Percentiles rank a stretch among this genome's conserved stretches.
phyloP scores from a whole-genome alignment of 2,113 vertebrate species.

The Crotalus tigris region DNA sequence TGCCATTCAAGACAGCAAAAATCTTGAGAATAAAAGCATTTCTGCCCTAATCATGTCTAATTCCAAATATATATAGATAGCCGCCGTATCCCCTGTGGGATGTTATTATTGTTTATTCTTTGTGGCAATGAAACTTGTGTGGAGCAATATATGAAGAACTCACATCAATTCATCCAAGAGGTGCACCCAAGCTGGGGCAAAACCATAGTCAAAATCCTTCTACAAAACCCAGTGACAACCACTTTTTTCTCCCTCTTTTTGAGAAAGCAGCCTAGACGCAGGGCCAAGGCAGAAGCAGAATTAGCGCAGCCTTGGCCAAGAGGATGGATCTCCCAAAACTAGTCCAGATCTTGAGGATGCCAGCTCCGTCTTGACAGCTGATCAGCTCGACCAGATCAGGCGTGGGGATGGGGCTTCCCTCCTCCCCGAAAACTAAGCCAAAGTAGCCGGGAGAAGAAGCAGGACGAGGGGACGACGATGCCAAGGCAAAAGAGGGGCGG shows the following conservation, averaged over 20 bases:
- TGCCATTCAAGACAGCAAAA: neutral
- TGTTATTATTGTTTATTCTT: neutral
- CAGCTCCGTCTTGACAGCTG: neutral
- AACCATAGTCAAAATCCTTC: neutral
- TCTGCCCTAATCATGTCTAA: neutral
- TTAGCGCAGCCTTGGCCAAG: neutral
- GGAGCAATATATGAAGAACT: neutral
- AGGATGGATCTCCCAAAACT: neutral
- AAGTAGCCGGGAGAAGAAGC: neutral
- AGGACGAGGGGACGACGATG: no score
- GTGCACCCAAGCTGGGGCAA: neutral
- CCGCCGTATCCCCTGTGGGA: neutral
- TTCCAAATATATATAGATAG: no score
- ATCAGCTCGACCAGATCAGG: neutral
- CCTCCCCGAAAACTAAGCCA: neutral
- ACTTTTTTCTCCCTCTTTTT: neutral
- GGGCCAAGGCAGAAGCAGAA: neutral
- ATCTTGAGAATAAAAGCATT: neutral
- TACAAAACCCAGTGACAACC: neutral
- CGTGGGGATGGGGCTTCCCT: neutral
- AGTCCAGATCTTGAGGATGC: neutral
- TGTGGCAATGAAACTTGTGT: neutral
- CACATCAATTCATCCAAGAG: neutral
- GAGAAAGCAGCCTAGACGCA: neutral
- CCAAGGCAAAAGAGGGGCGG: neutral